phyloP scores from a whole-genome alignment of 2,797 vertebrate species.

The Simalia tracyae region DNA sequence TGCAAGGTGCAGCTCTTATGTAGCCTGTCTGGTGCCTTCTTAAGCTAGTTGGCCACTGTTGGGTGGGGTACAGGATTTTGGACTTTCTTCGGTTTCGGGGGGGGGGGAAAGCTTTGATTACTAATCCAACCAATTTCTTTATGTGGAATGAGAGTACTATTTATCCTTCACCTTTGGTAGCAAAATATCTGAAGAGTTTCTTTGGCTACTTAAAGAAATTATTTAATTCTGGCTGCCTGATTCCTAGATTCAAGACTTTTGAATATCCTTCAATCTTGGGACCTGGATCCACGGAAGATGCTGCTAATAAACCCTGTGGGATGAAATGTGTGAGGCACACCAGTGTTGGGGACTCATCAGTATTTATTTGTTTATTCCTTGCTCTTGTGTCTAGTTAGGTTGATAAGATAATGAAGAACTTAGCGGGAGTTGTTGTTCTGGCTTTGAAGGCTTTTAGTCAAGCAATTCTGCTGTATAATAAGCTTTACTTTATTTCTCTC shows the following conservation, averaged over 20 bases:
- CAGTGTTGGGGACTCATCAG: not conserved
- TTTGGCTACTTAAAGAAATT: not conserved
- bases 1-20: not conserved
- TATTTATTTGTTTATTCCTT: not conserved
- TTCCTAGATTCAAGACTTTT: not conserved
- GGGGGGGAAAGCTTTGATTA: not conserved
- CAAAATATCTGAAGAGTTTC: not conserved
- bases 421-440: not conserved
- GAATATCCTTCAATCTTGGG: not conserved
- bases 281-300: not conserved
- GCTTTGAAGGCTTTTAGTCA: constrained; percentile 39
- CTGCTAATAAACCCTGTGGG: not conserved
- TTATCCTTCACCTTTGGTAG: not conserved
- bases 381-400: constrained; percentile 2
- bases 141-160: not conserved
- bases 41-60: not conserved
- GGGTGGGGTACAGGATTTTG: not conserved
- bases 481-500: constrained; percentile 56
- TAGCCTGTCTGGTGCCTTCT: not conserved
- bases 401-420: constrained; percentile 27
- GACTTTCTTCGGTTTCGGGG: not conserved
- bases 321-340: not conserved
- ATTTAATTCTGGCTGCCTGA: not conserved
- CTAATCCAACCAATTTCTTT: not conserved
- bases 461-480: constrained; percentile 47